Evolutionary conservation across 2,113 vertebrate genomes (phyloP).

Genomic region (Sciurus niger): DNA sequence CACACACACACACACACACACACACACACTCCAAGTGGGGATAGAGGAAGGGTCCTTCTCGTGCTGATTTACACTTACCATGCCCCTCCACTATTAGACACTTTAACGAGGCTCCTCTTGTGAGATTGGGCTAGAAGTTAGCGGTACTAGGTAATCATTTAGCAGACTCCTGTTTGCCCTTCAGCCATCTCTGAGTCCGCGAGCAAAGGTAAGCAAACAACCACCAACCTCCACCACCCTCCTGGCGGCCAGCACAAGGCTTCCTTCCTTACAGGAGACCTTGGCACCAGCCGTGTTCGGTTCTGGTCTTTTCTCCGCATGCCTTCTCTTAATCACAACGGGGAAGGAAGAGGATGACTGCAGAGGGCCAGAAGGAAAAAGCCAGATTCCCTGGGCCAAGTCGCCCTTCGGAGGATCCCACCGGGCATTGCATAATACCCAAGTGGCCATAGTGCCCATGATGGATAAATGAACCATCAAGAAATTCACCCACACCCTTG

Average conservation of each 20-base stretch:
- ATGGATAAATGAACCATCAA: conserved; percentile 72
- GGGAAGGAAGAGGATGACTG: conserved; percentile 70
- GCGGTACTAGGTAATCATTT: not conserved
- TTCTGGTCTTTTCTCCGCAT: conserved; percentile 67
- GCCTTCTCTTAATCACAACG: conserved; percentile 73
- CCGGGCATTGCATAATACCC: conserved; percentile 68
- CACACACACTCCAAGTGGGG: not conserved
- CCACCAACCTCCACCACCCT: not conserved
- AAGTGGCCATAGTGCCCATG: conserved; percentile 12
- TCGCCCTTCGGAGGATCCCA: conserved; percentile 63
- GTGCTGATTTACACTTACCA: no score
- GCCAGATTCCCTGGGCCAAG: conserved; percentile 72
- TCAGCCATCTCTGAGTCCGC: not conserved
- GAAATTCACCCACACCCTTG: conserved; percentile 68
- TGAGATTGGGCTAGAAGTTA: not conserved
- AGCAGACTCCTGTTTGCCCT: not conserved
- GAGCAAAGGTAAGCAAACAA: not conserved
- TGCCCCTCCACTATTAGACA: not conserved
- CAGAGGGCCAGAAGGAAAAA: conserved; percentile 74
- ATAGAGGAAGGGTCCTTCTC: not conserved
- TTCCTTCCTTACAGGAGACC: conserved; percentile 60
- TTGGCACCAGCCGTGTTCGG: conserved; percentile 50
- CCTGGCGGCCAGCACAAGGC: rapidly evolving
- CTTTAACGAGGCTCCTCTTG: not conserved
- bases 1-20: no score